A percentile compares a stretch with the other conserved stretches of the same genome.
phyloP scores from a whole-genome alignment of 2,113 vertebrate species.

The Actenoides lindsayi region DNA sequence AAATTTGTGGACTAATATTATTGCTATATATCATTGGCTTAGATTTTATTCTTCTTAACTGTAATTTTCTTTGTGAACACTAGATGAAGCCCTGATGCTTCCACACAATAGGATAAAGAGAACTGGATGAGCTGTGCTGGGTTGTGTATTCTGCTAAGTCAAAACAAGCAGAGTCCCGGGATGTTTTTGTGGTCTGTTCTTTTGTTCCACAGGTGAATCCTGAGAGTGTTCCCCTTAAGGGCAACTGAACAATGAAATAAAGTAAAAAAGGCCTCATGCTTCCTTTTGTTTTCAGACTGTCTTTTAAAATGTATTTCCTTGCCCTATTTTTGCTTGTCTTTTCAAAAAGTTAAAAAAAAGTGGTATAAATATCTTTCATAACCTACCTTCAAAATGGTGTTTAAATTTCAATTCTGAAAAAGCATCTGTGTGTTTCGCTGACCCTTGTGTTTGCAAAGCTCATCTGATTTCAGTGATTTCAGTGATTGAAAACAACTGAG shows the following conservation, averaged over 20 bases:
- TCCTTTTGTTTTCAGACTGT: not conserved
- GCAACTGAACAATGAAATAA: not conserved
- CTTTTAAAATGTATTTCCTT: not conserved
- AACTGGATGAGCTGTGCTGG: not conserved
- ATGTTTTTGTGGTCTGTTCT: not conserved
- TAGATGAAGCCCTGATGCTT: slow-evolving; percentile 51
- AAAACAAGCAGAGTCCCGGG: not conserved
- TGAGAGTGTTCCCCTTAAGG: not conserved
- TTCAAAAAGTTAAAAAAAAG: not conserved
- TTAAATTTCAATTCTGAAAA: not conserved
- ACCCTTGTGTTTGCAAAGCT: not conserved
- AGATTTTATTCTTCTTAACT: not conserved
- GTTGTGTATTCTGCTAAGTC: not conserved
- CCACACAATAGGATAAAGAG: not conserved
- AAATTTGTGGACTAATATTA: not conserved
- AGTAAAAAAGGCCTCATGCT: not conserved
- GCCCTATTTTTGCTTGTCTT: not conserved
- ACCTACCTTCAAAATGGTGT: not conserved
- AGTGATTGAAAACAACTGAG: not conserved
- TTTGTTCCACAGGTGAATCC: not conserved
- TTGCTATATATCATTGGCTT: not conserved
- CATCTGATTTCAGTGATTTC: not conserved
- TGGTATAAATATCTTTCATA: not conserved
- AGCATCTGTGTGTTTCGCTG: not conserved
- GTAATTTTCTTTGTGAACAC: slow-evolving; percentile 26